Conservation (phyloP, 2,113 vertebrate genomes). For the Pluvianellus socialis region DNA sequence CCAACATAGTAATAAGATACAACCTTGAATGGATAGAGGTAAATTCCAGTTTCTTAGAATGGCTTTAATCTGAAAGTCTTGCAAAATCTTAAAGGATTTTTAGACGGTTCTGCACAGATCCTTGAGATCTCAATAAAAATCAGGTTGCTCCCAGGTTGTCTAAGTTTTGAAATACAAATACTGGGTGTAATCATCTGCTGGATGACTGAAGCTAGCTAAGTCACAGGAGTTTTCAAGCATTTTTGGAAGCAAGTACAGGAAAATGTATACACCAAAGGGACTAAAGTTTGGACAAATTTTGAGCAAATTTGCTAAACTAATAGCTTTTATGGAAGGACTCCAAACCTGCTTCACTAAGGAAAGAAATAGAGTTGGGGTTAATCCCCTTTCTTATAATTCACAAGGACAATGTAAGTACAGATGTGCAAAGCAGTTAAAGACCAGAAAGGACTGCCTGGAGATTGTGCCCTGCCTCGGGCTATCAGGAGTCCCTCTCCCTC, state of each 20-base stretch:
- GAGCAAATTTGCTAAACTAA: conserved; percentile 54
- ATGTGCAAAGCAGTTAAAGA: conserved; percentile 63
- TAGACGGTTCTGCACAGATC: not conserved
- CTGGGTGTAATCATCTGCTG: not conserved
- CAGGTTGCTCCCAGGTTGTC: not conserved
- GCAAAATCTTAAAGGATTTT: not conserved
- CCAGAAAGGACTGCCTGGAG: not conserved
- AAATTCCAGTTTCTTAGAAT: not conserved
- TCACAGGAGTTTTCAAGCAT: not conserved
- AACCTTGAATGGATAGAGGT: not conserved
- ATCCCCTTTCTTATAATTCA: conserved; percentile 22
- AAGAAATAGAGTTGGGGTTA: not conserved
- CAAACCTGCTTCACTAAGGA: not conserved
- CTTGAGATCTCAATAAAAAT: not conserved
- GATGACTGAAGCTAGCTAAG: not conserved
- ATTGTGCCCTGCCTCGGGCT: not conserved
- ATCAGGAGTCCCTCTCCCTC: conserved; percentile 5
- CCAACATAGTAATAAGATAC: not conserved
- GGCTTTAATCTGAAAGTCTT: not conserved
- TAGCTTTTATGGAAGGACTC: conserved; percentile 67
- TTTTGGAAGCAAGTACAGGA: conserved; percentile 9
- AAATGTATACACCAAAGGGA: conserved; percentile 25
- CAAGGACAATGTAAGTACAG: conserved; percentile 29
- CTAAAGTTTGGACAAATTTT: conserved; percentile 36
- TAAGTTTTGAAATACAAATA: not conserved